Base-by-base conservation (phyloP, 2,113 vertebrate species). In the Paratilapia polleni region DNA sequence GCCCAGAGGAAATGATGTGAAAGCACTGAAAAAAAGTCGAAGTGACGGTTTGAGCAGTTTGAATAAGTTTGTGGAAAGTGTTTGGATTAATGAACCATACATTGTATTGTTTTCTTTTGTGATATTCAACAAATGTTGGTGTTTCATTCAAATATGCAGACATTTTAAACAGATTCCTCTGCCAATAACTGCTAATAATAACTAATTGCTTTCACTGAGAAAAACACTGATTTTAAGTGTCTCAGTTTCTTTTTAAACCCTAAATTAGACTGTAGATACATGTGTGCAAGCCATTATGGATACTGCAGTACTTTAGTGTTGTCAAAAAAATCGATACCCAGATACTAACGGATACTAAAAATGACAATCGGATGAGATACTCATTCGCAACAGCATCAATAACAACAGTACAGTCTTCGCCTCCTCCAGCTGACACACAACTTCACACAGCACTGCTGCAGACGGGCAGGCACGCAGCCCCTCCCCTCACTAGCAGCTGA, bases 291-390 rank as follows among this genome's bases (percentile, higher is more conserved):
- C 47, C 26, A 52, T 73, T 31, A 19, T 31, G 15, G 17, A 52
- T 49, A 52, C 31, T 73, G 66, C 52, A 52, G 49, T 31, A 8
- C 6, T 52, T 73, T 52, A 54, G 24, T 28, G 10, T 52, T 70
- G 47, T 52, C 49, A 28, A 43, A 14, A 31, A 43, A 43, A 12
- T 0, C 49, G 22, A 43, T 43, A 43, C n/a, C 43, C 2, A 66
- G 41, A 66, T 66, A 66, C 36, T 66, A 66, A 26, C 15, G 43
- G 63, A 47, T 68, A 43, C n/a, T n/a, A n/a, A n/a, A n/a, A n/a
- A n/a, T n/a, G n/a, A n/a, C n/a, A n/a, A n/a, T n/a, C n/a, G n/a
- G n/a, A n/a, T n/a, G n/a, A n/a, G n/a, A n/a, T n/a, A n/a, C n/a
- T n/a, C n/a, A n/a, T n/a, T n/a, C n/a, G n/a, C n/a, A n/a, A n/a